Conservation (phyloP, 2,797 vertebrate species). For the Hippocampus kuda region DNA sequence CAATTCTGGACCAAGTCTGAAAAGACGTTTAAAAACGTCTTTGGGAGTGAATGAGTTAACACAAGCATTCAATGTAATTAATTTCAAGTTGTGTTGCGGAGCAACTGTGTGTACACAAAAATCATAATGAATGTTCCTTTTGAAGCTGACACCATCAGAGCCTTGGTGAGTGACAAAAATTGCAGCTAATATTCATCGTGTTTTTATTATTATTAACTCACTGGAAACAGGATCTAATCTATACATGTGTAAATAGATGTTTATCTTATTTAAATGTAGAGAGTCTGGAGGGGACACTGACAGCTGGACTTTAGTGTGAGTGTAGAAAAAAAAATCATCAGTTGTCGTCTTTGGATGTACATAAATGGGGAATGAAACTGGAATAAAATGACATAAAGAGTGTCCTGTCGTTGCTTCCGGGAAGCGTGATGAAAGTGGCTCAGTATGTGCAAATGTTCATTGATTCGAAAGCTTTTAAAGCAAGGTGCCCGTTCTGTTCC, state of each 20-base stretch:
- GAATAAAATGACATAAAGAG: conserved; percentile 37
- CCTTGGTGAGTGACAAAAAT: conserved; percentile 20
- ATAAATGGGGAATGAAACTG: conserved; percentile 62
- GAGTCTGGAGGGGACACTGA: conserved; percentile 29
- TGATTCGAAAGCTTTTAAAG: background rate
- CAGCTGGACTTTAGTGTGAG: conserved; percentile 41
- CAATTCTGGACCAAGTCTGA: no score
- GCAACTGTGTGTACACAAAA: conserved; percentile 64
- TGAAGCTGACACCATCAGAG: conserved; percentile 62
- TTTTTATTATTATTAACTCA: conserved; percentile 53
- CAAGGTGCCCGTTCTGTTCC: conserved; percentile 1
- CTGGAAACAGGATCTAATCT: conserved; percentile 59
- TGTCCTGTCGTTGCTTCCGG: background rate
- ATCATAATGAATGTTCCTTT: conserved; percentile 64
- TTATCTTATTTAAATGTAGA: conserved; percentile 69
- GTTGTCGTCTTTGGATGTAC: conserved; percentile 42
- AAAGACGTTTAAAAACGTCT: no score
- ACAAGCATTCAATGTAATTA: conserved; percentile 56
- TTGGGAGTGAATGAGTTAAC: no score
- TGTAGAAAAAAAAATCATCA: conserved; percentile 32
- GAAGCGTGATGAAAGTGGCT: background rate
- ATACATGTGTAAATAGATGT: conserved; percentile 65
- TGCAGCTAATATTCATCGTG: conserved; percentile 24
- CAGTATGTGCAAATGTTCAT: background rate
- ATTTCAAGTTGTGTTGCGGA: conserved; percentile 79